Conservation (phyloP, 2,888 invertebrate species). For the Rosalia funebris region DNA sequence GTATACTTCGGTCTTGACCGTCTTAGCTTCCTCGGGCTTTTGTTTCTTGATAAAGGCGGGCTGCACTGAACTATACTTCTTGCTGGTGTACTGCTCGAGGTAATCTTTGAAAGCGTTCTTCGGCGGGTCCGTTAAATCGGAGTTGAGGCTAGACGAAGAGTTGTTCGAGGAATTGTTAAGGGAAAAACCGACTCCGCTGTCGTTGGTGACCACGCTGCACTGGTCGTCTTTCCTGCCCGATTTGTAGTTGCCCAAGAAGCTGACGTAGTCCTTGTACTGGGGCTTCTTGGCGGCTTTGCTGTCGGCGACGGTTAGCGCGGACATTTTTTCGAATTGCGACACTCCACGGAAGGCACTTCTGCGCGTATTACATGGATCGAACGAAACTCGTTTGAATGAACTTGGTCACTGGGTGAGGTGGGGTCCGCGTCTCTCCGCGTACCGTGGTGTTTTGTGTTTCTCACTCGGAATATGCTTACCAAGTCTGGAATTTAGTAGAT, state of each 20-base stretch:
- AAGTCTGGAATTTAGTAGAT: constrained; percentile 29
- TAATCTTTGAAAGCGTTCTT: constrained; percentile 46
- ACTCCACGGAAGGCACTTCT: too few species aligned
- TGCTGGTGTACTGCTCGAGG: constrained; percentile 47
- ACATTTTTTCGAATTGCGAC: constrained; percentile 30
- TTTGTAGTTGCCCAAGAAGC: constrained; percentile 55
- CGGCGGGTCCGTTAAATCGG: constrained; percentile 42
- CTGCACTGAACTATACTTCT: constrained; percentile 50
- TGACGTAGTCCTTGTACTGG: constrained; percentile 57
- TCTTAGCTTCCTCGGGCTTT: constrained; percentile 40
- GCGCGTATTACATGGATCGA: background rate
- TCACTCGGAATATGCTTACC: constrained; percentile 22
- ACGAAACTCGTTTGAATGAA: constrained; percentile 18
- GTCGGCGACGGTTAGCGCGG: constrained; percentile 36
- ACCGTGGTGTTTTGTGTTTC: constrained; percentile 20
- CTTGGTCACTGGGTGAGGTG: constrained; percentile 24
- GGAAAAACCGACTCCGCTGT: constrained; percentile 48
- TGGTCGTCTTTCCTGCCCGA: constrained; percentile 49
- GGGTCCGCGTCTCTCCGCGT: constrained; percentile 7
- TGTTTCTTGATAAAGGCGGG: constrained; percentile 33
- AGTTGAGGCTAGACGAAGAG: constrained; percentile 45
- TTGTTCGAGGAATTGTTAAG: constrained; percentile 43
- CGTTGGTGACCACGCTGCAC: constrained; percentile 45
- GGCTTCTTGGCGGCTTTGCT: constrained; percentile 42
- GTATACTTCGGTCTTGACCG: constrained; percentile 55